Percentiles rank a stretch among this genome's conserved stretches.
These are phyloP conservation scores for Amphipoea lucens DNA, from an alignment of 2,888 invertebrate genomes.

Conservation along the genomic window DNA sequence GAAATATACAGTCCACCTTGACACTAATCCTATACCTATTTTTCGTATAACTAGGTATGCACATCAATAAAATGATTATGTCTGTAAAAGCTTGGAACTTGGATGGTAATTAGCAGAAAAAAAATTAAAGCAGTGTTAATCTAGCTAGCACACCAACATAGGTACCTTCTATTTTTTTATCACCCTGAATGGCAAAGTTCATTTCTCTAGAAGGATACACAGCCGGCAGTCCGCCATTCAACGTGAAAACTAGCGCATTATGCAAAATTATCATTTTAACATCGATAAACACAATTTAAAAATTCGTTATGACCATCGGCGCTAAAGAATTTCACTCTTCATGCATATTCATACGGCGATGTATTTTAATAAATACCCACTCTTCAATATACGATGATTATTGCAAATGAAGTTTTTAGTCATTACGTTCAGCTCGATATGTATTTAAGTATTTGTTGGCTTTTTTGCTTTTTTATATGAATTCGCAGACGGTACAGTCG, in stretches of 20 bases:
- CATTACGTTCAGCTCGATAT: slow-evolving; percentile 39
- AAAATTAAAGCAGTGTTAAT: neutral
- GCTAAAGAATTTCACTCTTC: slow-evolving; percentile 65
- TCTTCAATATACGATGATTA: slow-evolving; percentile 52
- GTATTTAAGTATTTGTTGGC: slow-evolving; percentile 46
- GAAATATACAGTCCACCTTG: no score
- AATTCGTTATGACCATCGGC: slow-evolving; percentile 59
- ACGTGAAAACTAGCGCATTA: slow-evolving; percentile 36
- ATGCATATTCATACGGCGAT: slow-evolving; percentile 72
- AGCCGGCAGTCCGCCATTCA: neutral
- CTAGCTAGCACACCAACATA: neutral
- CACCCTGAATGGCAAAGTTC: slow-evolving; percentile 37
- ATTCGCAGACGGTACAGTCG: slow-evolving; percentile 40
- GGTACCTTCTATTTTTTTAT: slow-evolving; percentile 2
- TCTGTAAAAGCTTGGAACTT: neutral
- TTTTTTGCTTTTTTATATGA: slow-evolving; percentile 38
- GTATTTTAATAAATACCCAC: slow-evolving; percentile 53
- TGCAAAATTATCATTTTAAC: slow-evolving; percentile 44
- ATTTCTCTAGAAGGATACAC: slow-evolving; percentile 11
- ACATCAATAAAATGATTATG: no score
- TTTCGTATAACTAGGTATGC: neutral
- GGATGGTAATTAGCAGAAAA: slow-evolving; percentile 2
- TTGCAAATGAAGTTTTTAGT: slow-evolving; percentile 58
- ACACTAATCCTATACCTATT: neutral
- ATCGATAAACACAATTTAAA: slow-evolving; percentile 61